Conservation (phyloP, 2,888 invertebrate genomes). For the Odontocerum albicorne region DNA sequence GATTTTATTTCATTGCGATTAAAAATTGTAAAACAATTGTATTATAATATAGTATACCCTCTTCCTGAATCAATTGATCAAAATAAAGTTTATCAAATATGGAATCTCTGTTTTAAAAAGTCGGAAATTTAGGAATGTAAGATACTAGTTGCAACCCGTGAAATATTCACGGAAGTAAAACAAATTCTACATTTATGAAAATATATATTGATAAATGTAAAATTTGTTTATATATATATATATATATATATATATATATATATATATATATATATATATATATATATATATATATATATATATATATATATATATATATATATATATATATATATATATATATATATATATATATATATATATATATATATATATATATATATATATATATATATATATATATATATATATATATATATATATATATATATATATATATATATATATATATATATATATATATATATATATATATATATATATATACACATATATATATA, state of each 20-base stretch:
- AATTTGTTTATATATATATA: conserved; percentile 3
- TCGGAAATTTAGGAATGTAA: no score
- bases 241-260: conserved; percentile 6
- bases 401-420: conserved; percentile 1
- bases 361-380: conserved; percentile 3
- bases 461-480: neutral
- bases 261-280: conserved; percentile 3
- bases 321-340: conserved; percentile 3
- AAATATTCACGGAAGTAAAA: no score
- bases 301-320: conserved; percentile 3
- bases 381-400: conserved; percentile 1
- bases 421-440: conserved; percentile 1
- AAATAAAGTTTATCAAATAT: no score
- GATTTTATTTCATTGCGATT: no score
- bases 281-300: neutral
- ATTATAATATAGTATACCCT: no score
- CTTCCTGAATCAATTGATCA: no score
- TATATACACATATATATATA: conserved; percentile 1
- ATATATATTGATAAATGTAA: neutral
- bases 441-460: conserved; percentile 1
- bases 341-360: neutral
- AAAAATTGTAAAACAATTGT: no score
- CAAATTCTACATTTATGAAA: neutral
- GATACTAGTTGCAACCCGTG: no score
- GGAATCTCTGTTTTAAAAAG: no score